A percentile compares a stretch with the other conserved stretches of the same genome.
Evolutionary conservation across 2,888 invertebrate species (phyloP).

Genomic region (Sarcophaga variegata): DNA sequence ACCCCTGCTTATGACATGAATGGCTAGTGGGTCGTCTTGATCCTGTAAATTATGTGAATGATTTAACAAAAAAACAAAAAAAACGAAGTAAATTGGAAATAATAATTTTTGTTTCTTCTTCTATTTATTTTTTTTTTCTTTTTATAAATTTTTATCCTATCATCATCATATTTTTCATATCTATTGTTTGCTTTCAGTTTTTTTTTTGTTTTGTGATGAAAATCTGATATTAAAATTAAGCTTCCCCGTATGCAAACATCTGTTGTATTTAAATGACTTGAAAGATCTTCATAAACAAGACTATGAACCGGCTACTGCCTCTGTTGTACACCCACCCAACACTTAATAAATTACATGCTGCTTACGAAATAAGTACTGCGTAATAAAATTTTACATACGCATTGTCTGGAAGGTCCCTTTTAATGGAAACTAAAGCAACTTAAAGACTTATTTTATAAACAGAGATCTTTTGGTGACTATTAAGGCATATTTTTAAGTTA

Average conservation of each 20-base stretch:
- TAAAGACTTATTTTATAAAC: no score
- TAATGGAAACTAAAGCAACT: no score
- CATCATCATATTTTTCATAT: slow-evolving; percentile 55
- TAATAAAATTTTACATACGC: not conserved
- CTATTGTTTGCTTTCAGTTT: slow-evolving; percentile 26
- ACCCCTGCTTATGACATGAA: not conserved
- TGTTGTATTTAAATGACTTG: slow-evolving; percentile 69
- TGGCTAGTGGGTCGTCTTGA: slow-evolving; percentile 26
- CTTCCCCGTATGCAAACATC: slow-evolving; percentile 68
- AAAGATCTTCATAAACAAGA: slow-evolving; percentile 52
- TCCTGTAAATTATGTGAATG: slow-evolving; percentile 62
- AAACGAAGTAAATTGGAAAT: slow-evolving; percentile 21
- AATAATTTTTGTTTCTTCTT: slow-evolving; percentile 10
- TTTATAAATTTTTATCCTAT: slow-evolving; percentile 27
- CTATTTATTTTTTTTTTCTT: not conserved
- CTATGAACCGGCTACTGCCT: slow-evolving; percentile 34
- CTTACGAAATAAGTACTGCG: slow-evolving; percentile 8
- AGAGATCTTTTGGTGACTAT: no score
- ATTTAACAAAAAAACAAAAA: slow-evolving; percentile 45
- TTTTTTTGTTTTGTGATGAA: slow-evolving; percentile 16
- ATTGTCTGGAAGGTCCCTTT: no score
- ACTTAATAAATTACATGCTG: slow-evolving; percentile 59
- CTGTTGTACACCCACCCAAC: slow-evolving; percentile 44
- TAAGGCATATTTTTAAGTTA: no score
- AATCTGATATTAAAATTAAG: slow-evolving; percentile 63